Conservation (phyloP, 1,140 invertebrate genomes). For the Maconellicoccus hirsutus region DNA sequence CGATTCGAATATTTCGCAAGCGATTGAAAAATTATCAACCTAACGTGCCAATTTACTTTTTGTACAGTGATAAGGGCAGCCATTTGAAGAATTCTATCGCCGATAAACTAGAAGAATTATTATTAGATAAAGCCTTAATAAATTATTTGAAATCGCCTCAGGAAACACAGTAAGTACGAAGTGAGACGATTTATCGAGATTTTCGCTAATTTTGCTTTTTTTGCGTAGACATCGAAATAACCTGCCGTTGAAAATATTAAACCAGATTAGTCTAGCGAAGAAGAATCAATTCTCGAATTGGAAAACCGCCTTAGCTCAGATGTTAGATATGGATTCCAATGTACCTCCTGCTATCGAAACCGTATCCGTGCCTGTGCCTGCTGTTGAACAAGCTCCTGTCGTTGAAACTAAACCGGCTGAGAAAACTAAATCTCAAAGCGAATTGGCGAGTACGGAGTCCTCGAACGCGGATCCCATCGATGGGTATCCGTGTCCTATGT, state of each 20-base stretch:
- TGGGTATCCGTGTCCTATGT: neutral
- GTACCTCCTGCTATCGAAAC: neutral
- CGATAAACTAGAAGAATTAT: neutral
- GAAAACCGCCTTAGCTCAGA: neutral
- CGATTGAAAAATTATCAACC: neutral
- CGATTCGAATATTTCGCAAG: neutral
- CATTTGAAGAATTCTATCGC: conserved; percentile 9
- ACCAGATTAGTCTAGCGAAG: neutral
- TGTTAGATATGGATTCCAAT: neutral
- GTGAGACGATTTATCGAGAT: neutral
- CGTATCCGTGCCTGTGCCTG: neutral
- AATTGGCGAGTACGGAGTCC: neutral
- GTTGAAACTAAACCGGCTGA: neutral
- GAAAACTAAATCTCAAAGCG: neutral
- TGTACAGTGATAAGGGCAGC: neutral
- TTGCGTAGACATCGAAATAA: neutral
- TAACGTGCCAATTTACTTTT: no score
- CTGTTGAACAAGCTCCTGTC: neutral
- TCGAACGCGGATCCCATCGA: neutral
- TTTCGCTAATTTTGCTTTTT: neutral
- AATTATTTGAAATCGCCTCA: conserved; percentile 7
- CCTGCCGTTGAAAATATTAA: neutral
- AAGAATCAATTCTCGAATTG: neutral
- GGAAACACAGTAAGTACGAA: neutral
- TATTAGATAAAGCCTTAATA: neutral